Base-by-base conservation (phyloP, 2,113 vertebrate species). In the Blennius ocellaris region DNA sequence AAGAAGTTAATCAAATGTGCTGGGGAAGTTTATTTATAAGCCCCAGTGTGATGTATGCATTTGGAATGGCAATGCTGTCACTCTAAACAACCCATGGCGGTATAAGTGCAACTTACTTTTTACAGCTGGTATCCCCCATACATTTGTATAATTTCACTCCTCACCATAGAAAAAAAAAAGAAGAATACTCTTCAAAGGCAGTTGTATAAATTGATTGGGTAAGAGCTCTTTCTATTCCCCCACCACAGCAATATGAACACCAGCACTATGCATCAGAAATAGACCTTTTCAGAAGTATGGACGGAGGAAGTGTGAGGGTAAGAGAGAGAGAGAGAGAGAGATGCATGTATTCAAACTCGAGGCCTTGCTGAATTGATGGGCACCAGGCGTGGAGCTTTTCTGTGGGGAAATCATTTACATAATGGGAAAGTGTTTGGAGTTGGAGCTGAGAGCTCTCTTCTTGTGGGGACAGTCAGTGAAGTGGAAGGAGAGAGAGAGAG, bases 371-470 rank as follows among this genome's bases (percentile, higher is more conserved):
- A 92, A 88, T 90, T 92, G 89, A 92, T 92, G 86, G 88, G 81
- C 85, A 81, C 72, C 76, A 71, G 84, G 83, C 75, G 75, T 83
- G 77, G 85, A 82, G 88, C 78, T 87, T 92, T 90, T 91, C 88
- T 86, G 82, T 44, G 5, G 86, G 87, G 83, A 88, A 90, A 86
- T 80, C 17, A 92, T 93, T 91, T 92, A 88, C 92, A 93, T 92
- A 92, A 92, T 92, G 84, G 80, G 80, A 92, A 92, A 92, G 81
- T 91, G 81, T 76, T 87, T 89, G 74, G 76, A 89, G 83, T 84
- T 82, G 78, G 80, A 84, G 83, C 85, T 53, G 81, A 86, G 81
- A 82, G 79, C 90, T 77, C 76, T 85, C 69, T 75, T 87, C 81
- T 88, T 84, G 81, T 86, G 86, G 81, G 85, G 88, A 90, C 86